These are phyloP conservation scores for Spilarctia lutea DNA, from an alignment of 2,888 invertebrate genomes.

Conservation along the genomic window DNA sequence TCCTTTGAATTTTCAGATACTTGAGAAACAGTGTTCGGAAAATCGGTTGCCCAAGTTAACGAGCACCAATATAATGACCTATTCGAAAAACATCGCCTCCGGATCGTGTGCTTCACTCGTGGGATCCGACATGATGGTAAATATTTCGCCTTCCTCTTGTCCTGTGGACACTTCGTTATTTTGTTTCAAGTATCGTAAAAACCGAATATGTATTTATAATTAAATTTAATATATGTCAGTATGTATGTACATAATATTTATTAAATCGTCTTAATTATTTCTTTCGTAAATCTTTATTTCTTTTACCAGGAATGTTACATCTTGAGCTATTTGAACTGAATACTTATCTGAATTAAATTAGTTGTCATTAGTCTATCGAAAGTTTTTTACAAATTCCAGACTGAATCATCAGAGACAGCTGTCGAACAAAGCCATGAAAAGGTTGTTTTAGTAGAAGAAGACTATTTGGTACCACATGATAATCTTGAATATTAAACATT, in stretches of 20 bases:
- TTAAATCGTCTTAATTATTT: not conserved
- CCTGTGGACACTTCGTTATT: no score
- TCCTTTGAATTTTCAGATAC: not conserved
- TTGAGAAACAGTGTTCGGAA: not conserved
- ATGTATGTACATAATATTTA: not conserved
- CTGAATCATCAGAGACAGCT: not conserved
- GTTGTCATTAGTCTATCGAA: not conserved
- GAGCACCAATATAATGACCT: conserved; percentile 3
- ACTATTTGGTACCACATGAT: not conserved
- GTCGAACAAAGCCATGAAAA: not conserved
- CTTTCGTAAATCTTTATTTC: not conserved
- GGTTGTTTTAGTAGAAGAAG: conserved; percentile 2
- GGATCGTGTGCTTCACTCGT: conserved; percentile 2
- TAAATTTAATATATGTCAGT: no score
- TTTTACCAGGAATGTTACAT: not conserved
- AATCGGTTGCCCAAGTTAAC: not conserved
- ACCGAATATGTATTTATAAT: no score
- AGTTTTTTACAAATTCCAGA: conserved; percentile 8
- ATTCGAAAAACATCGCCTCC: conserved; percentile 13
- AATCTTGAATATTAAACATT: not conserved
- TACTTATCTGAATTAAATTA: no score
- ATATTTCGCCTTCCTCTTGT: not conserved
- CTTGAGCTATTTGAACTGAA: no score
- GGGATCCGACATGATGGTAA: not conserved
- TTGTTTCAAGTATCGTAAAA: no score